These are phyloP conservation scores for Cebidichthys violaceus DNA, from an alignment of 2,113 vertebrate species.

Conservation along the genomic window DNA sequence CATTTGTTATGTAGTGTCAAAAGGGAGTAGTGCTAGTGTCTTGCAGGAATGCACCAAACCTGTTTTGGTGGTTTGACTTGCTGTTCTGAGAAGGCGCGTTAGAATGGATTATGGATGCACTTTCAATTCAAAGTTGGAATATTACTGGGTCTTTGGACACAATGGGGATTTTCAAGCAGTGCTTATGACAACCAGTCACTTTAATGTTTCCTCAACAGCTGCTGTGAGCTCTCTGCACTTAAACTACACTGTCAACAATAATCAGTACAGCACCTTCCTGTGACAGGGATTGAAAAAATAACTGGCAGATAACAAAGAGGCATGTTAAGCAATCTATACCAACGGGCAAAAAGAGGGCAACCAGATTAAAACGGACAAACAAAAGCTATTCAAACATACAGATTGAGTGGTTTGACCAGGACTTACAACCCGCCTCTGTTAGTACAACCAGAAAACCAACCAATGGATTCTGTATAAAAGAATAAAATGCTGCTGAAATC, in stretches of 20 bases:
- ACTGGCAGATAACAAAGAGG: neutral
- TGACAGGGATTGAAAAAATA: neutral
- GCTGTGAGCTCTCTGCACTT: neutral
- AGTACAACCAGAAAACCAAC: neutral
- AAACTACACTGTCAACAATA: neutral
- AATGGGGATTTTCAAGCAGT: neutral
- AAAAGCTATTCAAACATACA: too few species aligned
- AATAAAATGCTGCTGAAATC: neutral
- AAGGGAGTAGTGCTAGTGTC: neutral
- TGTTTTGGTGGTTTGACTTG: slow-evolving; percentile 35
- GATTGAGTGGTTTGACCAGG: too few species aligned
- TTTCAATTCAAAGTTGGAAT: neutral
- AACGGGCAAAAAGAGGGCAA: too few species aligned
- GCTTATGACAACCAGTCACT: neutral
- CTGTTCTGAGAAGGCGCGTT: neutral
- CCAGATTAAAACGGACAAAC: too few species aligned
- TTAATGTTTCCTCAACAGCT: neutral
- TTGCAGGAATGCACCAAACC: slow-evolving; percentile 34
- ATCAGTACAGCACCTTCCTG: neutral
- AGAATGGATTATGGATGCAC: neutral
- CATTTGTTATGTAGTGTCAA: neutral
- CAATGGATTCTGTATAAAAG: neutral
- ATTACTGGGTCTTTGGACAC: neutral
- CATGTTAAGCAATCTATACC: neutral
- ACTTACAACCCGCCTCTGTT: too few species aligned